Evolutionary conservation across 2,888 invertebrate species (phyloP).

Genomic region (Unio pictorum): DNA sequence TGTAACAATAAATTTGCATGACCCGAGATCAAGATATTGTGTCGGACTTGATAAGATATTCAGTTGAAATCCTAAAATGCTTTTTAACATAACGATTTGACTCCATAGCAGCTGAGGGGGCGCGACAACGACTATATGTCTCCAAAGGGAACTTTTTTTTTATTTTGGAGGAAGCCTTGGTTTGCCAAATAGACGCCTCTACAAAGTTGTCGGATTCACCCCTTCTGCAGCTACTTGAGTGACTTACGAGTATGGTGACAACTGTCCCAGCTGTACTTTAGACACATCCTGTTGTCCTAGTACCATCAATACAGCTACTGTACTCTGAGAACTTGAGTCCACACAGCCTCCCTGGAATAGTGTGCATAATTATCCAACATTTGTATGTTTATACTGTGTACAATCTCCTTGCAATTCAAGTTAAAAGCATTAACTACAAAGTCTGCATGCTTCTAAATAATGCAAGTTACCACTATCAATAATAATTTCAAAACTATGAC

Average conservation of each 20-base stretch:
- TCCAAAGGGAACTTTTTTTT: no score
- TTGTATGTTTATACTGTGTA: background rate
- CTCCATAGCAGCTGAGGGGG: no score
- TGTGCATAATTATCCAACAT: background rate
- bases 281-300: constrained; percentile 95
- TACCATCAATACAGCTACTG: constrained; percentile 93
- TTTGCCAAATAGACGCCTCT: no score
- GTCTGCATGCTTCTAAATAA: background rate
- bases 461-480: background rate
- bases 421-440: background rate
- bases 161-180: no score
- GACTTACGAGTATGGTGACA: constrained; percentile 78
- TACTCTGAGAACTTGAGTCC: constrained; percentile 89
- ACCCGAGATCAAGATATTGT: no score
- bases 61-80: no score
- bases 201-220: no score
- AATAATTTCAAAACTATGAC: background rate
- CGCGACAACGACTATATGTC: no score
- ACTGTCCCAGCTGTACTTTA: constrained; percentile 80
- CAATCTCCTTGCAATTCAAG: no score
- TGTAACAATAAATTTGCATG: no score
- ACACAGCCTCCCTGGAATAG: constrained; percentile 84
- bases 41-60: no score
- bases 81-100: no score
- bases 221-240: background rate